Evolutionary conservation across 2,888 invertebrate genomes (phyloP).

Genomic region (Caenorhabditis becei): DNA sequence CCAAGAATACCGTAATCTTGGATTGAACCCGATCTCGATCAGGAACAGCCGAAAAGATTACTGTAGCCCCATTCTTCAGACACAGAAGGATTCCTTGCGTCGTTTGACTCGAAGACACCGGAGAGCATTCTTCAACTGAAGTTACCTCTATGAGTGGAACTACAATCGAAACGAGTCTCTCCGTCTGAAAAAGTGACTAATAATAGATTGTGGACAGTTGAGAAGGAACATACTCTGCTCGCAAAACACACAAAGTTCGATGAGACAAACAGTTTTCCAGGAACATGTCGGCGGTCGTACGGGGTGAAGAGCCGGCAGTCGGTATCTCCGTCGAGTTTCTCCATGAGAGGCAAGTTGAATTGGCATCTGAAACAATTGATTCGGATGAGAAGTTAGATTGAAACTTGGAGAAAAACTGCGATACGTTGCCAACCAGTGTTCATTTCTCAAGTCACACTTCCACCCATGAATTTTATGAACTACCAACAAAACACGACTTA

Average conservation of each 20-base stretch:
- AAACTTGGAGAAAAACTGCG: too few relatives aligned
- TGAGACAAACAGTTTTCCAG: conserved; percentile 92
- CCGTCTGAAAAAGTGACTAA: too few relatives aligned
- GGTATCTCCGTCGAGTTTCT: conserved; percentile 94
- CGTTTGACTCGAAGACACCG: conserved; percentile 47
- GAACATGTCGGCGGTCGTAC: conserved; percentile 92
- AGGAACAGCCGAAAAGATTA: conserved; percentile 73
- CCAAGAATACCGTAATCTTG: conserved; percentile 68
- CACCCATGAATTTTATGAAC: not conserved
- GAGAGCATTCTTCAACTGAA: conserved; percentile 76
- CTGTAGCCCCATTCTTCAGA: conserved; percentile 58
- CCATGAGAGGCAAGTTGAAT: conserved; percentile 89
- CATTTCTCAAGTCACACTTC: not conserved
- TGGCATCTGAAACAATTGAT: conserved; percentile 81
- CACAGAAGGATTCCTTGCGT: conserved; percentile 65
- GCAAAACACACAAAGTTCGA: conserved; percentile 96
- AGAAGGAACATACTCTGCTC: conserved; percentile 92
- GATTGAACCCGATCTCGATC: conserved; percentile 74
- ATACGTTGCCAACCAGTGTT: too few relatives aligned
- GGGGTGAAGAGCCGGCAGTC: conserved; percentile 95
- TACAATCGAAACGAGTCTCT: conserved; percentile 76
- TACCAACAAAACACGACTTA: conserved; percentile 3
- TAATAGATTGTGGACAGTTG: too few relatives aligned
- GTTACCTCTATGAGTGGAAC: conserved; percentile 75
- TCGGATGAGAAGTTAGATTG: too few relatives aligned